A percentile compares a stretch with the other conserved stretches of the same genome.
Evolutionary conservation across 1,140 invertebrate species (phyloP).

Genomic region (Pseudomyrmex sp.): DNA sequence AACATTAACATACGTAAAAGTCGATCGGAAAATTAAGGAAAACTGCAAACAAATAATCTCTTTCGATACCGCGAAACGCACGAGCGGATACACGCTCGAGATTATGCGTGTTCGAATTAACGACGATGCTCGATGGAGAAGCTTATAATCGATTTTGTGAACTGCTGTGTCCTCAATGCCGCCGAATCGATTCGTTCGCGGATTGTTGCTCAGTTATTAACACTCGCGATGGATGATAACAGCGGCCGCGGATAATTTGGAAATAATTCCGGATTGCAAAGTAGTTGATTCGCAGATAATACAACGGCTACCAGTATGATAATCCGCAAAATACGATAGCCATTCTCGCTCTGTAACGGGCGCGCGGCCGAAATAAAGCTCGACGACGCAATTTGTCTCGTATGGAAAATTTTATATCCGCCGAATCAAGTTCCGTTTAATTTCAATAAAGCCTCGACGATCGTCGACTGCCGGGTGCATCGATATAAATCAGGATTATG

Average conservation of each 20-base stretch:
- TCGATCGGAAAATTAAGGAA: neutral
- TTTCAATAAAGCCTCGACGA: slow-evolving; percentile 48
- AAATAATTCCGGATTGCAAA: slow-evolving; percentile 53
- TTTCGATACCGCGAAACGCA: neutral
- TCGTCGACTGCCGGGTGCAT: slow-evolving; percentile 15
- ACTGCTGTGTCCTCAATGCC: neutral
- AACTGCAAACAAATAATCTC: neutral
- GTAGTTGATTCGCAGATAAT: slow-evolving; percentile 52
- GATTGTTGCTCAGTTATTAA: slow-evolving; percentile 52
- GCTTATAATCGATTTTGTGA: slow-evolving; percentile 29
- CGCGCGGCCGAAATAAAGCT: slow-evolving; percentile 37
- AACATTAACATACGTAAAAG: neutral
- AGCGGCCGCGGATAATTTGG: slow-evolving; percentile 35
- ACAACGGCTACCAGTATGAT: slow-evolving; percentile 28
- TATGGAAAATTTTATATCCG: slow-evolving; percentile 52
- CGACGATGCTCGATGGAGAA: slow-evolving; percentile 5
- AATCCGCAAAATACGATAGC: slow-evolving; percentile 50
- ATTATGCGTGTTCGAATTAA: slow-evolving; percentile 34
- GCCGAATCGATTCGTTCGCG: slow-evolving; percentile 13
- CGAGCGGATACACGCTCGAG: neutral
- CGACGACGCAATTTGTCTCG: slow-evolving; percentile 33
- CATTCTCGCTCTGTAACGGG: slow-evolving; percentile 16
- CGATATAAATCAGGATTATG: slow-evolving; percentile 51
- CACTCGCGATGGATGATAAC: slow-evolving; percentile 43
- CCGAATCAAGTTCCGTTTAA: slow-evolving; percentile 56